Evolutionary conservation across 1,140 invertebrate genomes (phyloP), one percentile per base, ranked within the genome.

Genomic region (Heliconius hermathena): DNA sequence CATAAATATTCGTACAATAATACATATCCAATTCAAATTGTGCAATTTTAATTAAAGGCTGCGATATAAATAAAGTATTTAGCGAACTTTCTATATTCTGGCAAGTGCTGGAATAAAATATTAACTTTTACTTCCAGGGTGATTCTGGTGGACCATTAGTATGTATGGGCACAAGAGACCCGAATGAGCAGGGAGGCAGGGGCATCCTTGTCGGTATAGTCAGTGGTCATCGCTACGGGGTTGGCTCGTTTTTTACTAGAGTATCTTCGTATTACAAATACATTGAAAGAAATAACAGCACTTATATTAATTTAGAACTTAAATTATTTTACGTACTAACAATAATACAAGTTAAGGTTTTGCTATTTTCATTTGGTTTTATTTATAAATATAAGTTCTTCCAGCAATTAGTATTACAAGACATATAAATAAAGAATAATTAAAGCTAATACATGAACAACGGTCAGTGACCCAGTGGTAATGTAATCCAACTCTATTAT

Each of bases 61-160:
- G 0, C 49, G 16, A 49, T 49, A 16, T 49, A 18, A 49, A 4
- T 18, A 49, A 49, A 49, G 18, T 13, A 49, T 49, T 18, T 18
- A 16, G 4, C 13, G 16, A 52, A 52, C 5, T 52, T 20, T 52
- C 49, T 52, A 52, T 52, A 52, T 52, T 52, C 49, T 52, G 6
- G 16, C 49, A 52, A 20, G 6, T 29, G 16, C 6, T 52, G 18
- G 6, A 26, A 13, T 66, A 66, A 66, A 66, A 66, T 18, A 66
- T 66, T 29, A 4, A 26, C 22, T 16, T 29, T 29, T 77, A 36
- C 5, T 72, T 85, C 20, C 60, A 93, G 91, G 91, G 91, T 20
- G 91, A 93, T 82, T 93, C 91, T 3, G 91, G 91, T 8, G 91
- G 91, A 13, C 90, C 91, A 16, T 76, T 93, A 8, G 89, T 92